phyloP scores from a whole-genome alignment of 2,113 vertebrate species.

The Cervus canadensis region DNA sequence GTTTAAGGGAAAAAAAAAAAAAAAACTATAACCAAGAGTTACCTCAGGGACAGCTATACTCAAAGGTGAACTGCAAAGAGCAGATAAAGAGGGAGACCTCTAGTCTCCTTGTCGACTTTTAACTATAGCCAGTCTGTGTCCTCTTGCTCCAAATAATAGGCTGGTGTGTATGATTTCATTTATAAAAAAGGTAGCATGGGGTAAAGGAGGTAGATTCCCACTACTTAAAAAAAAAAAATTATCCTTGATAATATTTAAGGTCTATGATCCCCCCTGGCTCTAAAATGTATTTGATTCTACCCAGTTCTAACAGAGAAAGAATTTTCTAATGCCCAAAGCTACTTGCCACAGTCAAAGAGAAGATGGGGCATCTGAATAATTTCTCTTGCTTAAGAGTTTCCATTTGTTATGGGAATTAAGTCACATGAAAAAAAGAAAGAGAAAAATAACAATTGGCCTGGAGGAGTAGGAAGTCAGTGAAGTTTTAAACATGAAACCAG shows the following conservation, averaged over 20 bases:
- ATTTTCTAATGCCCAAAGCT: neutral
- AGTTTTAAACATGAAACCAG: constrained; percentile 52
- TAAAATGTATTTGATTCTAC: constrained; percentile 16
- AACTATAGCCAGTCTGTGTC: neutral
- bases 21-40: neutral
- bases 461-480: neutral
- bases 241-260: neutral
- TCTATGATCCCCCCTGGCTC: neutral
- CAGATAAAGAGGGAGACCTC: neutral
- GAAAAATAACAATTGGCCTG: constrained; percentile 3
- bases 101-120: neutral
- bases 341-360: neutral
- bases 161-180: neutral
- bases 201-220: neutral
- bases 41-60: neutral
- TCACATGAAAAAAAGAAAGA: neutral
- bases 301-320: neutral
- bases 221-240: neutral
- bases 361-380: neutral
- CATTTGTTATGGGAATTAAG: neutral
- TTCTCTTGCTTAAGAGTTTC: constrained; percentile 1
- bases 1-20: neutral
- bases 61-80: neutral
- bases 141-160: neutral
- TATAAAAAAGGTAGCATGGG: neutral